A percentile compares a stretch with the other conserved stretches of the same genome.
These are phyloP conservation scores for Rotaria socialis DNA, from an alignment of 2,888 invertebrate species.

Conservation along the genomic window DNA sequence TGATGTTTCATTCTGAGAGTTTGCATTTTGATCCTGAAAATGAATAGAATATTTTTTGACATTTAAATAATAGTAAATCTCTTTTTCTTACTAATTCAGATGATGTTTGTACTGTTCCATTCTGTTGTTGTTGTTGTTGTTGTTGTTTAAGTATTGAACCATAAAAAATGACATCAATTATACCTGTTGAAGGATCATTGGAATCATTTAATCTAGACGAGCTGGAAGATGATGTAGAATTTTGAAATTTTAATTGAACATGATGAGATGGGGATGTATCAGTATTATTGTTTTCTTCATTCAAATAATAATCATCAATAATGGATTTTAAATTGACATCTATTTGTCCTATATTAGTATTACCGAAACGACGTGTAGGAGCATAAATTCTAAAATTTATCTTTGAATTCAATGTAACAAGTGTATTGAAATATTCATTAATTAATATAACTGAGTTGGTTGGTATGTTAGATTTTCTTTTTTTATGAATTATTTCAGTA, in stretches of 20 bases:
- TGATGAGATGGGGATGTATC: background rate
- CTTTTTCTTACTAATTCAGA: background rate
- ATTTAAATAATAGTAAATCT: too few species aligned
- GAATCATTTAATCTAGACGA: background rate
- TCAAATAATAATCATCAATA: background rate
- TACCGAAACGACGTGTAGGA: constrained; percentile 24
- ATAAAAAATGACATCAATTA: background rate
- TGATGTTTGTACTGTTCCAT: background rate
- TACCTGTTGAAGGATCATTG: background rate
- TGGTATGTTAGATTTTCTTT: background rate
- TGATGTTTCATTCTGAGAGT: background rate
- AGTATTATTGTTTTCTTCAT: background rate
- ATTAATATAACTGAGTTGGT: background rate
- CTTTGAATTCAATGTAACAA: background rate
- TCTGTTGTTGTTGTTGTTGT: background rate
- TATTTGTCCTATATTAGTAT: background rate
- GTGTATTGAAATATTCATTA: constrained; percentile 1
- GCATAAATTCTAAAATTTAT: background rate
- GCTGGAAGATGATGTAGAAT: background rate
- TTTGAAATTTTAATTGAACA: background rate
- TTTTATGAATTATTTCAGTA: constrained; percentile 5
- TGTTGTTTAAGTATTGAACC: constrained; percentile 11
- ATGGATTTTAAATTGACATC: background rate
- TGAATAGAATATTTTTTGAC: too few species aligned
- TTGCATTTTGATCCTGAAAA: background rate